Base-by-base conservation (phyloP, 2,113 vertebrate species). In the Furnarius figulus region DNA sequence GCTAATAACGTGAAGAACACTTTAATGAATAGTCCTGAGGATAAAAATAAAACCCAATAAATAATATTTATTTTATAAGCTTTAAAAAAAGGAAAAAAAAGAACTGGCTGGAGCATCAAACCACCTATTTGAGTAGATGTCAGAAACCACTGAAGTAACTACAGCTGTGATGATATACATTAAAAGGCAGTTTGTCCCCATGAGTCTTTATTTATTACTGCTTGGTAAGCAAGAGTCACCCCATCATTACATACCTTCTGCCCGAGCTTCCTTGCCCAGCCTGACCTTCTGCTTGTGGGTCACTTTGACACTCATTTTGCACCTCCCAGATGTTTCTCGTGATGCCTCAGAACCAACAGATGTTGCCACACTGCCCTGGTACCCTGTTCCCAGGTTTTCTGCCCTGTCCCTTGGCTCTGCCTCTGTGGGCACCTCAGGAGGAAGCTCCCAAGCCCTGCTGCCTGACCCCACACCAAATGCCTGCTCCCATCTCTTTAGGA, bases 11-110 rank as follows among this genome's bases (percentile, higher is more conserved):
- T 79, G 67, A 96, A 96, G 78, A 97, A 89, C 63, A 58, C 87
- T 97, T 94, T 94, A 95, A 89, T 96, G 90, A 96, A 89, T 47
- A 95, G 94, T 90, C 94, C 89, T 62, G 83, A 94, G 87, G 94
- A 96, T 91, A 94, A 93, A 91, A 95, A 78, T 72, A 94, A 87
- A 95, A 46, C 49, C 56, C n/a, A 89, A 89, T 83, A 97, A 94
- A 94, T 90, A 92, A 81, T 90, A 87, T 89, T 96, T 94, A 95
- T 94, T 94, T 93, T 92, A 93, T 96, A 81, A 93, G 68, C 67
- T 84, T 44, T 8, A 58, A 3, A 66, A 62, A 56, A 27, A 87
- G 73, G 50, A 50, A n/a, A 31, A 55, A 71, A 56, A 28, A n/a
- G 11, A 46, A 33, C 62, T 15, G 39, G 35, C 71, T 52, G 65